These are phyloP conservation scores for Meiosimyza platycephala DNA, from an alignment of 2,888 invertebrate genomes.

Conservation along the genomic window DNA sequence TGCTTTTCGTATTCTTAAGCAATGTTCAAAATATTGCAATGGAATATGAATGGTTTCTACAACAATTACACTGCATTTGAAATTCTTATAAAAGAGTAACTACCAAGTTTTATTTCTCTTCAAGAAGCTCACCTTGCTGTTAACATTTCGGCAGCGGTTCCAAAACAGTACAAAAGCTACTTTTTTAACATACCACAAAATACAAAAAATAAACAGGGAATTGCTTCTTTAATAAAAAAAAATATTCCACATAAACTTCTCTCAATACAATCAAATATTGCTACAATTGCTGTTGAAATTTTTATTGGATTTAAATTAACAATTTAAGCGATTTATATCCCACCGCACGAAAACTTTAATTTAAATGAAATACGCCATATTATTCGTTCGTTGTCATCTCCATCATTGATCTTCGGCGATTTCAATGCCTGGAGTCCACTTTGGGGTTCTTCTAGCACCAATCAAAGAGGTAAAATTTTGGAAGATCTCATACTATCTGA, in stretches of 20 bases:
- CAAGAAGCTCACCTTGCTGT: slow-evolving; percentile 4
- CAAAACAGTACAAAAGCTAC: too few relatives aligned
- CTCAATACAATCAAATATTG: neutral
- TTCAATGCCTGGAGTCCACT: neutral
- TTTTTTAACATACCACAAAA: too few relatives aligned
- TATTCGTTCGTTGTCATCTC: too few relatives aligned
- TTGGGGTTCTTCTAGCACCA: neutral
- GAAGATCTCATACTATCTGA: neutral
- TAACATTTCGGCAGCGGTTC: neutral
- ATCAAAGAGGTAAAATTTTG: neutral
- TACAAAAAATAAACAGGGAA: too few relatives aligned
- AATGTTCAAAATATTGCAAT: too few relatives aligned
- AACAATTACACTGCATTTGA: too few relatives aligned
- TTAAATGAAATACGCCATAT: neutral
- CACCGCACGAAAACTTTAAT: neutral
- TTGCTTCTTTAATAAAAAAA: neutral
- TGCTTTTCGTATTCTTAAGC: too few relatives aligned
- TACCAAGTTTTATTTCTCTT: slow-evolving; percentile 1
- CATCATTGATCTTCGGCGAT: too few relatives aligned
- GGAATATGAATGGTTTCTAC: too few relatives aligned
- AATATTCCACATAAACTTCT: neutral
- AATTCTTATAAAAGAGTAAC: neutral
- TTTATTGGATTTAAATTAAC: neutral
- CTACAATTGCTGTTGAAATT: neutral
- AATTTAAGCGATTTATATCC: neutral